Evolutionary conservation across 2,888 invertebrate genomes (phyloP).

Genomic region (Apodemia duryi): DNA sequence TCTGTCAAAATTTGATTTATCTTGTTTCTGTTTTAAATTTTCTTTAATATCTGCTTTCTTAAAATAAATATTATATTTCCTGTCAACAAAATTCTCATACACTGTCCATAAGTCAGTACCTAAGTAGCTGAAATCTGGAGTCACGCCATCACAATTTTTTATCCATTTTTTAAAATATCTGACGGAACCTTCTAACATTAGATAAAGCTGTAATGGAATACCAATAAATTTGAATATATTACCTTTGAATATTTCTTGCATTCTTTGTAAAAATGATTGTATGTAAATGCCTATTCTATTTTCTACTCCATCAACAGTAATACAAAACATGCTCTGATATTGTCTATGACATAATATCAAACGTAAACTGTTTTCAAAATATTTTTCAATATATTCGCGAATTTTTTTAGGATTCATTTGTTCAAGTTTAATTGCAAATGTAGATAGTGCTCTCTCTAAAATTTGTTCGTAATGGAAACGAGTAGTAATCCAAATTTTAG

Average conservation of each 20-base stretch:
- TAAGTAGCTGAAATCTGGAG: conserved; percentile 3
- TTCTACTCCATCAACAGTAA: neutral
- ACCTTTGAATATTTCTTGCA: conserved; percentile 3
- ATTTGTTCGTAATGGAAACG: neutral
- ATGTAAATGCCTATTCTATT: neutral
- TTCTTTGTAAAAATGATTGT: neutral
- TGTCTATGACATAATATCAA: neutral
- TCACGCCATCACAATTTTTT: neutral
- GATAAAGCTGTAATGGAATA: conserved; percentile 10
- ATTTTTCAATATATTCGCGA: neutral
- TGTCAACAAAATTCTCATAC: conserved; percentile 10
- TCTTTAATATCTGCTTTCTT: neutral
- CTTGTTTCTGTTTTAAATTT: neutral
- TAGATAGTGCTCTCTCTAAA: neutral
- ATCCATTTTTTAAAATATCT: neutral
- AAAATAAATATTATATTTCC: conserved; percentile 13
- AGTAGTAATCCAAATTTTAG: conserved; percentile 8
- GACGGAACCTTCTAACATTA: conserved; percentile 15
- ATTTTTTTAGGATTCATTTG: neutral
- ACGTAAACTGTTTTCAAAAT: neutral
- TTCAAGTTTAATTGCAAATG: neutral
- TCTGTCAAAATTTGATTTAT: neutral
- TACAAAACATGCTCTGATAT: neutral
- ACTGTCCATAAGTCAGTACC: conserved; percentile 10
- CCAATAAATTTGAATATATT: conserved; percentile 9